Conservation (phyloP, 37 sponge, comb jelly and placozoan species). For the Hormiphora californensis region DNA sequence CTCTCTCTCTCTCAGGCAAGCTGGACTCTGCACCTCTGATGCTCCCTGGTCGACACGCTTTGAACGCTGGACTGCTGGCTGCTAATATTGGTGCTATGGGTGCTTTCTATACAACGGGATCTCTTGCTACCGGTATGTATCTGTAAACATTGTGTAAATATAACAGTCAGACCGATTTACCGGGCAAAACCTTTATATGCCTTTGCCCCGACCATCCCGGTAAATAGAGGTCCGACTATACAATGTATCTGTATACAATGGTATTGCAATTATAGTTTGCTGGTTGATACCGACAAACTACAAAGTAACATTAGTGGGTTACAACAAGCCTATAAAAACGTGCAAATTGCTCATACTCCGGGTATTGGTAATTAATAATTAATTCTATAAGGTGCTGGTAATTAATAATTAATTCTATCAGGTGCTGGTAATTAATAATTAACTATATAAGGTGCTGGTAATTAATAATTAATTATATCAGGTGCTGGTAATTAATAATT, state of each 20-base stretch:
- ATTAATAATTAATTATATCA: too few relatives aligned
- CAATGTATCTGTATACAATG: too few relatives aligned
- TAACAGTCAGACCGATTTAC: too few relatives aligned
- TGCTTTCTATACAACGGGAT: constrained; percentile 70
- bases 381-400: neutral
- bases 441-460: too few relatives aligned
- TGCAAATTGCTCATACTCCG: neutral
- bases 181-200: too few relatives aligned
- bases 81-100: constrained; percentile 75
- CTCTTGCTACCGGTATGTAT: constrained; percentile 64
- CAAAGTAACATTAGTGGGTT: neutral
- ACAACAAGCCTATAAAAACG: neutral
- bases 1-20: constrained; percentile 31
- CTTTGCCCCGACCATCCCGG: too few relatives aligned
- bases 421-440: too few relatives aligned
- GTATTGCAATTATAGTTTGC: too few relatives aligned
- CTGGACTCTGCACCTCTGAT: constrained; percentile 70
- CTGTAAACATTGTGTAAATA: too few relatives aligned
- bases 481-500: neutral
- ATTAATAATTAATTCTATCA: too few relatives aligned
- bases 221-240: too few relatives aligned
- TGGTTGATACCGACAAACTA: too few relatives aligned
- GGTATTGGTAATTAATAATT: neutral
- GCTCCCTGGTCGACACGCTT: constrained; percentile 67
- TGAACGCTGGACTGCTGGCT: constrained; percentile 67